Evolutionary conservation across 2,797 vertebrate species (phyloP), one percentile per base, ranked within the genome.

Genomic region (Lycodopsis pacificus): DNA sequence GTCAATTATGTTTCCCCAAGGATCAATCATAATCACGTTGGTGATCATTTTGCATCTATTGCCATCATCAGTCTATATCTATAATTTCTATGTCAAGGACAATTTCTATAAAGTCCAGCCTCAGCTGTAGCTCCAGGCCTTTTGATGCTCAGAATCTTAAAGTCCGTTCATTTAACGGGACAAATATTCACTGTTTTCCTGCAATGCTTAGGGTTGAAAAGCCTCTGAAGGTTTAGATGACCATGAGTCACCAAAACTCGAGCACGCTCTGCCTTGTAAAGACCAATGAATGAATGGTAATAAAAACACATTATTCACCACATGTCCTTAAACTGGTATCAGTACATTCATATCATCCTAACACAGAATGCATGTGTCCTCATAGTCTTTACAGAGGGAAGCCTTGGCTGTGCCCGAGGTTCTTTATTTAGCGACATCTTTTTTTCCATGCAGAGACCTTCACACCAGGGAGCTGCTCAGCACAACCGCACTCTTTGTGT

Each of bases 381-480:
- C 34, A 19, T 46, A 19, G 65, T 57, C 22, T 65, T 71, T 48
- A 65, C 13, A 30, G 42, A 44, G 42, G 42, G 42, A 3, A 17
- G 30, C 25, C 40, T 49, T 30, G 38, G 27, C 48, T 61, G 51
- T 69, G 65, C 6, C 44, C 32, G 4, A 67, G 64, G 57, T 44
- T 80, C 61, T 76, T 64, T 59, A 70, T 73, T 30, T 71, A 78
- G 71, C 65, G 46, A 7, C 42, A 40, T 42, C 25, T 19, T 46
- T 46, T 71, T 84, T 79, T 65, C 65, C 65, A 63, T 53, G 40
- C 42, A 49, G 66, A 62, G 54, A 53, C 49, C 42, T 71, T 81
- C 73, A 69, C 59, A 68, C 58, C 63, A 63, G 67, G 72, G 66
- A 81, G 61, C 46, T 63, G 36, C 65, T 61, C 38, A 70, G 61